A percentile compares a stretch with the other conserved stretches of the same genome.
phyloP scores from a whole-genome alignment of 2,888 invertebrate species.

The Himalopsyche kuldschensis region DNA sequence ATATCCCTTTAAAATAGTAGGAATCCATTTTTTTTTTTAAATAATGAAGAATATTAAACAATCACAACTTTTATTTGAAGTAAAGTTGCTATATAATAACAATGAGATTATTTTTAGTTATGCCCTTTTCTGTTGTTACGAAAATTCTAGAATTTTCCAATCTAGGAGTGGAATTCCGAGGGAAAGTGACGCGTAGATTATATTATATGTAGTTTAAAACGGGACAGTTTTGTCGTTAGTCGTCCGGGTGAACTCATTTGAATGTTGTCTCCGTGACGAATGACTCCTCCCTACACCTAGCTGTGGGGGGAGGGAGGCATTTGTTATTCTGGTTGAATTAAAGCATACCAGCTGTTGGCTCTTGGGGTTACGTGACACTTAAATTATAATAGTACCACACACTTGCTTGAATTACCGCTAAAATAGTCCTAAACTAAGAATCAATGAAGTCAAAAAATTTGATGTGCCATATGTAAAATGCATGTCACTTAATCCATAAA shows the following conservation, averaged over 20 bases:
- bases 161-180: too few species aligned
- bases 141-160: too few species aligned
- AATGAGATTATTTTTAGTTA: too few species aligned
- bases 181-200: background rate
- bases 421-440: background rate
- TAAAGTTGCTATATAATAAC: too few species aligned
- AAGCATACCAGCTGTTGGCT: background rate
- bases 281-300: constrained; percentile 8
- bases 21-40: too few species aligned
- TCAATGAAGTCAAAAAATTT: too few species aligned
- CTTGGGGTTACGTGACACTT: background rate
- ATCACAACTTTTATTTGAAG: too few species aligned
- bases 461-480: too few species aligned
- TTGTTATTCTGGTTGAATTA: constrained; percentile 28
- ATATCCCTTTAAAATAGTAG: too few species aligned
- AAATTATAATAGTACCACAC: background rate
- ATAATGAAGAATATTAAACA: too few species aligned
- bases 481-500: too few species aligned
- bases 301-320: background rate
- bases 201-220: background rate
- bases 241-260: constrained; percentile 23
- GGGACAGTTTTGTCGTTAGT: constrained; percentile 4
- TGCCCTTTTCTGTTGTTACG: too few species aligned
- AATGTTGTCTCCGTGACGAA: constrained; percentile 24
- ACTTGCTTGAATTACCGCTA: background rate